Percentiles rank a stretch among this genome's conserved stretches.
These are phyloP conservation scores for Monoplex corrugatus DNA, from an alignment of 2,888 invertebrate genomes.

Conservation along the genomic window DNA sequence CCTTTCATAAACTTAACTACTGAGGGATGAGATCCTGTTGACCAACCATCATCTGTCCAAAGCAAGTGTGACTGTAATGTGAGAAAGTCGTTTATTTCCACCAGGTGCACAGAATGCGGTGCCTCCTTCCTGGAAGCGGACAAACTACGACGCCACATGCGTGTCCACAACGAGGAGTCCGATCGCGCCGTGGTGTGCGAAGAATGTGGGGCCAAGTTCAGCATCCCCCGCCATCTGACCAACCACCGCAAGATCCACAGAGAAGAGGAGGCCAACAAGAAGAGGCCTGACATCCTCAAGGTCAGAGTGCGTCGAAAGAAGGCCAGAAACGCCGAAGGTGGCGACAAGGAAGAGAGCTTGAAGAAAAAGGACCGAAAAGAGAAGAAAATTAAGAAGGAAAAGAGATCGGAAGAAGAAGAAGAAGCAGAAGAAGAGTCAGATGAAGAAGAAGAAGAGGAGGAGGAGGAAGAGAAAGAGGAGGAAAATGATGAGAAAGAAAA, in stretches of 20 bases:
- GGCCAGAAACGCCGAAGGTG: not conserved
- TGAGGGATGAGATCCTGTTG: no score
- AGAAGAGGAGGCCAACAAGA: not conserved
- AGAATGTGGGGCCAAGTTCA: constrained; percentile 32
- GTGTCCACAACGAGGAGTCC: constrained; percentile 19
- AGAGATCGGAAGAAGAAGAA: not conserved
- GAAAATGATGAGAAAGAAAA: not conserved
- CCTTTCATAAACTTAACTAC: no score
- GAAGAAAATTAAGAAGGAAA: not conserved
- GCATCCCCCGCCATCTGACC: constrained; percentile 37
- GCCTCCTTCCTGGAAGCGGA: constrained; percentile 38
- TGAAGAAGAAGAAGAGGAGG: not conserved
- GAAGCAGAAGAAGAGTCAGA: not conserved
- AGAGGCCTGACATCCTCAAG: not conserved
- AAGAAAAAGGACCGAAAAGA: not conserved
- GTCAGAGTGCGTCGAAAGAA: not conserved
- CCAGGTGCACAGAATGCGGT: constrained; percentile 28
- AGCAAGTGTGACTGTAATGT: no score
- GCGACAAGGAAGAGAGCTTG: not conserved
- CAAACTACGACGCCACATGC: constrained; percentile 36
- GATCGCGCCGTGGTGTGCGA: constrained; percentile 37
- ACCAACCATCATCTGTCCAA: no score
- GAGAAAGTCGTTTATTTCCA: no score
- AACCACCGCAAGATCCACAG: constrained; percentile 30
- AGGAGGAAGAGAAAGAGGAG: not conserved